A percentile compares a stretch with the other conserved stretches of the same genome.
Evolutionary conservation across 2,888 invertebrate species (phyloP).

Genomic region (Latheticus oryzae): DNA sequence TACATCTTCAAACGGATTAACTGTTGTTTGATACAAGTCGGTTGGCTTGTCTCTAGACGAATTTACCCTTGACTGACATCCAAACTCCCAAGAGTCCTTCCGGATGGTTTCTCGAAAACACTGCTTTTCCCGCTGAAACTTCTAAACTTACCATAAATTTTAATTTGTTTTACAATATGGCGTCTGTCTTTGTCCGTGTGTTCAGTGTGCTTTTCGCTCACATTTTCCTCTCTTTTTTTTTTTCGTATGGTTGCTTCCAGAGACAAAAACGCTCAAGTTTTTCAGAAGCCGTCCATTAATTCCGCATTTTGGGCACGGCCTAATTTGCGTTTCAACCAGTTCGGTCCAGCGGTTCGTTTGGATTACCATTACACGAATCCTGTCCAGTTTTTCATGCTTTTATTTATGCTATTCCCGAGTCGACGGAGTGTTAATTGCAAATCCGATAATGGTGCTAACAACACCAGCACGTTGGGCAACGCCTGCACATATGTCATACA

Average conservation of each 20-base stretch:
- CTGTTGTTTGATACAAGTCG: too few relatives aligned
- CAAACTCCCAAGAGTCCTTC: too few relatives aligned
- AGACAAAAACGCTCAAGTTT: slow-evolving; percentile 33
- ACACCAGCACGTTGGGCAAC: slow-evolving; percentile 36
- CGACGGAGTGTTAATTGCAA: slow-evolving; percentile 49
- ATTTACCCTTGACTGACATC: too few relatives aligned
- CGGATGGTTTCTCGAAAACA: too few relatives aligned
- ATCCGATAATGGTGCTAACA: slow-evolving; percentile 48
- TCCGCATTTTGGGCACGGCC: slow-evolving; percentile 44
- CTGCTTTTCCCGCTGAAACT: neutral
- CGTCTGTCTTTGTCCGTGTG: slow-evolving; percentile 37
- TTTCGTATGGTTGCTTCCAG: slow-evolving; percentile 7
- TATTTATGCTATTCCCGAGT: slow-evolving; percentile 46
- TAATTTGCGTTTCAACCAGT: slow-evolving; percentile 46
- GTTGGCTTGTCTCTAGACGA: too few relatives aligned
- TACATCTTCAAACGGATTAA: too few relatives aligned
- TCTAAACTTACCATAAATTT: slow-evolving; percentile 43
- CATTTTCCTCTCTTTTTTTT: too few relatives aligned
- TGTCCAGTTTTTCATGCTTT: slow-evolving; percentile 44
- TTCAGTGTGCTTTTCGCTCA: too few relatives aligned
- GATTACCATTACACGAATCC: slow-evolving; percentile 47
- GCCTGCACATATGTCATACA: slow-evolving; percentile 46
- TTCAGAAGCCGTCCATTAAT: slow-evolving; percentile 41
- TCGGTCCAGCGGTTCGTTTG: slow-evolving; percentile 44
- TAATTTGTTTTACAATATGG: slow-evolving; percentile 45